Conservation (phyloP, 2,888 invertebrate species). For the Peribatodes rhomboidaria region DNA sequence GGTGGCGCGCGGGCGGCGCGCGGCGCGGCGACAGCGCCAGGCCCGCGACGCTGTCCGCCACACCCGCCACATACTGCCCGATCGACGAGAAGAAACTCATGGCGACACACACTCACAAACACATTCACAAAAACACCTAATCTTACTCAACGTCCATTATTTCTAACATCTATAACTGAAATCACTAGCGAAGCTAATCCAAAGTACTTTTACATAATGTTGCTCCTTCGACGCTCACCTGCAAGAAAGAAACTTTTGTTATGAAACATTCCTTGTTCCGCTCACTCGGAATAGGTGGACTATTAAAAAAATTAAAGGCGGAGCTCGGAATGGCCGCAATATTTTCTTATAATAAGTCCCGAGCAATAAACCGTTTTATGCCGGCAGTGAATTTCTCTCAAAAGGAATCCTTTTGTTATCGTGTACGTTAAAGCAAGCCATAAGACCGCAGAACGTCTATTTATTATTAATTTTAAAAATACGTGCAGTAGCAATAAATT, state of each 20-base stretch:
- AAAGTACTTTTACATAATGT: slow-evolving; percentile 36
- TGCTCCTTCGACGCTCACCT: slow-evolving; percentile 33
- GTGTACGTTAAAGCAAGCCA: slow-evolving; percentile 43
- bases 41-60: slow-evolving; percentile 94
- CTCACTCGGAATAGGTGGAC: slow-evolving; percentile 27
- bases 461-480: slow-evolving; percentile 28
- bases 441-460: slow-evolving; percentile 28
- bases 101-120: slow-evolving; percentile 49
- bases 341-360: slow-evolving; percentile 63
- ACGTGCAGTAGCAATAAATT: background rate
- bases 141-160: slow-evolving; percentile 35
- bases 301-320: slow-evolving; percentile 50
- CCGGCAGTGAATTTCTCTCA: slow-evolving; percentile 52
- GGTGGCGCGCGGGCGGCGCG: slow-evolving; percentile 90
- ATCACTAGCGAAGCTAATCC: slow-evolving; percentile 11
- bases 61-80: slow-evolving; percentile 94
- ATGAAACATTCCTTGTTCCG: slow-evolving; percentile 23
- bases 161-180: slow-evolving; percentile 11
- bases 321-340: slow-evolving; percentile 59
- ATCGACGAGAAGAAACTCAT: slow-evolving; percentile 96
- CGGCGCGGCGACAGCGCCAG: slow-evolving; percentile 92
- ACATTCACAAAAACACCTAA: slow-evolving; percentile 2
- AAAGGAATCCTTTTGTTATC: slow-evolving; percentile 54
- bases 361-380: slow-evolving; percentile 67
- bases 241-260: slow-evolving; percentile 37